These are phyloP conservation scores for Thunnus albacares DNA, from an alignment of 2,797 vertebrate genomes.

Conservation along the genomic window DNA sequence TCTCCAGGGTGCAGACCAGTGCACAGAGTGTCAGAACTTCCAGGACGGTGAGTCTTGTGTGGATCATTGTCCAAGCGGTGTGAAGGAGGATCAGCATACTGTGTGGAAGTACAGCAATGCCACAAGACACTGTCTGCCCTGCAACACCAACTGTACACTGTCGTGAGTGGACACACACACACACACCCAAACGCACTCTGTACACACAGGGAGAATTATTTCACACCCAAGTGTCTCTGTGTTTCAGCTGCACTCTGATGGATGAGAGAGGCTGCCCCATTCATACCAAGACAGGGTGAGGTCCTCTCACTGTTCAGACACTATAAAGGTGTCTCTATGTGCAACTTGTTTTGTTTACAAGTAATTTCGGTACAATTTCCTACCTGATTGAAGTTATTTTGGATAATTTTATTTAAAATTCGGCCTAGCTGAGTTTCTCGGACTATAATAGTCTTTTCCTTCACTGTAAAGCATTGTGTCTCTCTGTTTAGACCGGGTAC, in stretches of 20 bases:
- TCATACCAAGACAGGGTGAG: slow-evolving; percentile 91
- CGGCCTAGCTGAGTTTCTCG: not conserved
- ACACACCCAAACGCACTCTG: not conserved
- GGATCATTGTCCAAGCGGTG: slow-evolving; percentile 91
- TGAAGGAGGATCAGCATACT: slow-evolving; percentile 91
- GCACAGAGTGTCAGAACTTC: slow-evolving; percentile 88
- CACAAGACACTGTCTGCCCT: slow-evolving; percentile 89
- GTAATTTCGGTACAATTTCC: not conserved
- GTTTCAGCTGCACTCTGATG: slow-evolving; percentile 88
- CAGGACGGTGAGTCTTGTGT: slow-evolving; percentile 91
- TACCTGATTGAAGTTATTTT: not conserved
- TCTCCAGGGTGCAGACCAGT: slow-evolving; percentile 91
- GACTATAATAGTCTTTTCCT: not conserved
- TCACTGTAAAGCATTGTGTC: not conserved
- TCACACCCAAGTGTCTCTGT: slow-evolving; percentile 42
- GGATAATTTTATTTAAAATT: no score
- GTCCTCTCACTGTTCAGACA: not conserved
- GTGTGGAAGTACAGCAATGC: slow-evolving; percentile 95
- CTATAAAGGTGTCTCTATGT: not conserved
- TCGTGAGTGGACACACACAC: slow-evolving; percentile 87
- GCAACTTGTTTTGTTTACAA: not conserved
- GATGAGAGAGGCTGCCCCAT: slow-evolving; percentile 93
- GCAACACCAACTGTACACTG: slow-evolving; percentile 94
- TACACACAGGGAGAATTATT: not conserved
- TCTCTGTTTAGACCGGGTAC: slow-evolving; percentile 88